Evolutionary conservation across 2,888 invertebrate genomes (phyloP).

Genomic region (Tetrapedia diversipes): DNA sequence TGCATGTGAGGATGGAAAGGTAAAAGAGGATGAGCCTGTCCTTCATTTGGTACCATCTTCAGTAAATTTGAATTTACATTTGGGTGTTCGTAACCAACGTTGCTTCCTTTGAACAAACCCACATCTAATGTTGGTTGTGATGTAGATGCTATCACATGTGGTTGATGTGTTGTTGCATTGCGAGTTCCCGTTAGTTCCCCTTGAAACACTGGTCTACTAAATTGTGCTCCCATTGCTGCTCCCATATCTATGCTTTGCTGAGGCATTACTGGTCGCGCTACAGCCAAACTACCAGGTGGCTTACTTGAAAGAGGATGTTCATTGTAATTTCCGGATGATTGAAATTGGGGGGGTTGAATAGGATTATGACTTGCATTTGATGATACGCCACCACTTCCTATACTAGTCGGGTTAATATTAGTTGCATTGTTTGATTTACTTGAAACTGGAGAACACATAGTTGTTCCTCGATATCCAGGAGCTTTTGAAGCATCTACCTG

Average conservation of each 20-base stretch:
- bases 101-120: slow-evolving; percentile 76
- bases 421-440: slow-evolving; percentile 85
- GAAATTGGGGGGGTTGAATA: slow-evolving; percentile 77
- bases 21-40: slow-evolving; percentile 74
- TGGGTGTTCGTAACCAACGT: slow-evolving; percentile 74
- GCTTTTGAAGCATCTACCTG: slow-evolving; percentile 95
- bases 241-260: slow-evolving; percentile 74
- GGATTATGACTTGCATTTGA: slow-evolving; percentile 75
- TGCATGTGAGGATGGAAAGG: slow-evolving; percentile 79
- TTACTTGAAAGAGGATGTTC: slow-evolving; percentile 76
- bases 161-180: slow-evolving; percentile 70
- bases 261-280: slow-evolving; percentile 78
- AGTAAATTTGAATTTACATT: slow-evolving; percentile 81
- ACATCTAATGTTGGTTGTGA: slow-evolving; percentile 77
- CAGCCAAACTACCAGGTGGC: slow-evolving; percentile 78
- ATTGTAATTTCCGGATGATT: slow-evolving; percentile 73
- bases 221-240: slow-evolving; percentile 71
- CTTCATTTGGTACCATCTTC: slow-evolving; percentile 82
- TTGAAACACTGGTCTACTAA: slow-evolving; percentile 76
- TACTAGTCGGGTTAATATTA: slow-evolving; percentile 53
- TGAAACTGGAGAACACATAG: slow-evolving; percentile 90
- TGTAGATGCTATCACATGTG: slow-evolving; percentile 75
- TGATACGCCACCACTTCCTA: slow-evolving; percentile 69
- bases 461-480: slow-evolving; percentile 93
- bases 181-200: slow-evolving; percentile 71